Percentiles rank a stretch among this genome's conserved stretches.
These are phyloP conservation scores for Palythoa heliodiscus DNA, from an alignment of 92 coral and sea anemone genomes.

Conservation along the genomic window DNA sequence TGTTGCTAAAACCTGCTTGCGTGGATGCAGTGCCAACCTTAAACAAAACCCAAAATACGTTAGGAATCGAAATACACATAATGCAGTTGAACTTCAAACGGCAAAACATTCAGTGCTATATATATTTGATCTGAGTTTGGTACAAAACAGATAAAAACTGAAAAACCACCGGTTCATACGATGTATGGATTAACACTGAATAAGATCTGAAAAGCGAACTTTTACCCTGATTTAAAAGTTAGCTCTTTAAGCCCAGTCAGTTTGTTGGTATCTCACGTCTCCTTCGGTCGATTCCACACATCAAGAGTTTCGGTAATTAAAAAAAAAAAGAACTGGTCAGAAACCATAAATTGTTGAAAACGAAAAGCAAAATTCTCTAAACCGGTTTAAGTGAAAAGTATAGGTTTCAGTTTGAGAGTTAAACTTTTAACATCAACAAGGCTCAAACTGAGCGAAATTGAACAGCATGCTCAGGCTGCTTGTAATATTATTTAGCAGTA, in stretches of 20 bases:
- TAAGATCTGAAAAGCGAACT: too few relatives aligned
- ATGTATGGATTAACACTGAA: too few relatives aligned
- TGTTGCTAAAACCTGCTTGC: constrained; percentile 93
- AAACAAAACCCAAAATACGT: background rate
- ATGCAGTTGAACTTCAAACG: background rate
- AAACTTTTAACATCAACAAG: too few relatives aligned
- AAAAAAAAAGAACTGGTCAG: too few relatives aligned
- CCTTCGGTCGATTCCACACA: background rate
- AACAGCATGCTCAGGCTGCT: too few relatives aligned
- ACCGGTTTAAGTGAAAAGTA: too few relatives aligned
- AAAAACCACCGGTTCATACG: background rate
- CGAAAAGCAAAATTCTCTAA: background rate
- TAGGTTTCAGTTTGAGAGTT: too few relatives aligned
- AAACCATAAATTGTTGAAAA: background rate
- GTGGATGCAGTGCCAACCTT: constrained; percentile 96
- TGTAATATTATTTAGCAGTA: too few relatives aligned
- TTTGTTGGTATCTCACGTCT: too few relatives aligned
- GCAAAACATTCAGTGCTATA: background rate
- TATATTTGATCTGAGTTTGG: background rate
- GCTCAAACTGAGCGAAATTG: too few relatives aligned
- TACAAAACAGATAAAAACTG: background rate
- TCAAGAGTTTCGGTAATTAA: background rate
- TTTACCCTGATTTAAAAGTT: too few relatives aligned
- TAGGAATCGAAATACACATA: background rate
- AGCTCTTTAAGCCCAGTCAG: too few relatives aligned